Evolutionary conservation across 2,113 vertebrate species (phyloP), one percentile per base, ranked within the genome.

Genomic region (Ctenomys sociabilis): DNA sequence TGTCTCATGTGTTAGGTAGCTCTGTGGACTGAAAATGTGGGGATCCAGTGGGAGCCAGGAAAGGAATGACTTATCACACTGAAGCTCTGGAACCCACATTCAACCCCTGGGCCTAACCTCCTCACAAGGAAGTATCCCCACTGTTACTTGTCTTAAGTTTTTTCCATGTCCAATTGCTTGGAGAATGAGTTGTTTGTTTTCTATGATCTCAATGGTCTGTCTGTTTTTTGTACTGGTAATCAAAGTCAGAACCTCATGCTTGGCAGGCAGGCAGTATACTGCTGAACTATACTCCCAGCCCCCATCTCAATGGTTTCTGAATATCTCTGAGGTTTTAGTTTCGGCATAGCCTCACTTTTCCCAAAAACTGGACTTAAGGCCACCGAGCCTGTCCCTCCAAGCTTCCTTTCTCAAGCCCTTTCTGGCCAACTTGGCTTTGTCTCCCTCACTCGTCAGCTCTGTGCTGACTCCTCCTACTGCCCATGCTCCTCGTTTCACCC

Each of bases 401-500:
- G 28, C 59, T 17, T 73, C 3, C 28, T 83, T 64, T 77, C 22
- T 49, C 1, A 0, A 30, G 19, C 0, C 1, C 19, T n/a, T 54
- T 54, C 82, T 72, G 3, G 32, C 5, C 26, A 5, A 13, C 40
- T 9, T 6, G 54, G 45, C 73, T 28, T 28, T 3, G 2, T n/a
- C n/a, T 32, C 0, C 24, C 64, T n/a, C 35, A 11, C 43, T 87
- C 40, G 30, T 16, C 3, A 14, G 10, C 32, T 52, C 68, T 0
- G 0, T 8, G 0, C 1, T 21, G n/a, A 45, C 4, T 16, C 54
- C 54, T 57, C 54, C 54, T 19, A 19, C 17, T 57, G 16, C 54
- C 5, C 16, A 19, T 57, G 54, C 14, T 37, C 7, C 49, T 1
- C 26, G 0, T 40, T 49, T 26, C 9, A 17, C 30, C 54, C 26